Conservation (phyloP, 2,797 vertebrate genomes). For the Rhinophrynus dorsalis region DNA sequence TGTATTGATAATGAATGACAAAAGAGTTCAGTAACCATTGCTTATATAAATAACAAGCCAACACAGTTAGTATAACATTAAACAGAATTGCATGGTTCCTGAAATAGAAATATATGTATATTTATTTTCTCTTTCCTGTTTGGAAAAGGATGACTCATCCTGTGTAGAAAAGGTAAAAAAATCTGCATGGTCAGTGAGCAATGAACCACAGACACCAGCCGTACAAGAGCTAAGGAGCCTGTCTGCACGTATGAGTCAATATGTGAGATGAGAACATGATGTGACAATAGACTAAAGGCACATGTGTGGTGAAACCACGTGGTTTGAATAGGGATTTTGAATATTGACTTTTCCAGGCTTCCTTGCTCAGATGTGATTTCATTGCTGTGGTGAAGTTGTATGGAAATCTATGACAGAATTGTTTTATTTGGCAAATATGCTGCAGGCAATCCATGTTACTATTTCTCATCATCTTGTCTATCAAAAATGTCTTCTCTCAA, state of each 20-base stretch:
- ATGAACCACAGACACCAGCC: not conserved
- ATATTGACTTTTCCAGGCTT: not conserved
- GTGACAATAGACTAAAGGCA: constrained; percentile 1
- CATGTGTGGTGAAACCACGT: not conserved
- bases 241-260: constrained; percentile 30
- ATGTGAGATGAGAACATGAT: constrained; percentile 11
- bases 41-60: no score
- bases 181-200: not conserved
- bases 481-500: no score
- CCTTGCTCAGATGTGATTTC: not conserved
- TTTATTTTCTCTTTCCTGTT: not conserved
- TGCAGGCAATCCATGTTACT: no score
- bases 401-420: not conserved
- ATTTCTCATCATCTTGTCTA: no score
- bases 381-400: not conserved
- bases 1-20: no score
- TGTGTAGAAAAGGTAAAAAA: not conserved
- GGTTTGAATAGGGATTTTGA: constrained; percentile 7
- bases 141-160: not conserved
- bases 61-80: no score
- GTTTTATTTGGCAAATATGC: no score
- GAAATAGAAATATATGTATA: not conserved
- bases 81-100: not conserved
- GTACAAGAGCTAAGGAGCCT: constrained; percentile 6
- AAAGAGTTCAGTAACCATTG: no score